These are phyloP conservation scores for Drosophila nebulosa DNA, from an alignment of 1,140 invertebrate species.

Conservation along the genomic window DNA sequence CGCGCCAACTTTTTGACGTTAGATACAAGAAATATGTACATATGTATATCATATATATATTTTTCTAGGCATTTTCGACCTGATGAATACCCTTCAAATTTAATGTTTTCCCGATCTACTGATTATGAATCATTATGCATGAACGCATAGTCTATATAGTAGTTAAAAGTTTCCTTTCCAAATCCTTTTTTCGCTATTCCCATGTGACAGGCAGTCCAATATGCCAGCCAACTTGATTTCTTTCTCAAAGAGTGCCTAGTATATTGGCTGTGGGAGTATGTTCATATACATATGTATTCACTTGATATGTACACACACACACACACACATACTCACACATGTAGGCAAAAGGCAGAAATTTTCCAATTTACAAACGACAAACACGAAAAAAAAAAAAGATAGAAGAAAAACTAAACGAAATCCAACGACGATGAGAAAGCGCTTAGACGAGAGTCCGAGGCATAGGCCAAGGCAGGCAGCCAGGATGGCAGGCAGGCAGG, in stretches of 20 bases:
- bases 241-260: not conserved
- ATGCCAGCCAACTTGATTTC: not conserved
- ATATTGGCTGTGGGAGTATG: not conserved
- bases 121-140: no score
- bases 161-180: no score
- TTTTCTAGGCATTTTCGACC: not conserved
- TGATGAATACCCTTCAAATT: not conserved
- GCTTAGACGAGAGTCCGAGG: constrained; percentile 10
- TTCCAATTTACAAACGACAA: constrained; percentile 72
- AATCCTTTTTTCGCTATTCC: no score
- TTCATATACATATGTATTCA: not conserved
- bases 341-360: constrained; percentile 47
- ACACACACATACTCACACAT: not conserved
- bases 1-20: constrained; percentile 37
- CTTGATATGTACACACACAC: not conserved
- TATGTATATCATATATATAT: constrained; percentile 31
- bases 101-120: not conserved
- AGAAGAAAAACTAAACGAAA: constrained; percentile 35
- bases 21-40: constrained; percentile 67
- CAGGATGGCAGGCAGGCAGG: not conserved
- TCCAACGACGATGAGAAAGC: constrained; percentile 41
- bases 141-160: no score
- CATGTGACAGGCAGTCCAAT: not conserved
- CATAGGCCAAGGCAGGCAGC: not conserved
- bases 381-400: not conserved